Evolutionary conservation across 2,113 vertebrate species (phyloP), one percentile per base, ranked within the genome.

Genomic region (Thalassoma bifasciatum): DNA sequence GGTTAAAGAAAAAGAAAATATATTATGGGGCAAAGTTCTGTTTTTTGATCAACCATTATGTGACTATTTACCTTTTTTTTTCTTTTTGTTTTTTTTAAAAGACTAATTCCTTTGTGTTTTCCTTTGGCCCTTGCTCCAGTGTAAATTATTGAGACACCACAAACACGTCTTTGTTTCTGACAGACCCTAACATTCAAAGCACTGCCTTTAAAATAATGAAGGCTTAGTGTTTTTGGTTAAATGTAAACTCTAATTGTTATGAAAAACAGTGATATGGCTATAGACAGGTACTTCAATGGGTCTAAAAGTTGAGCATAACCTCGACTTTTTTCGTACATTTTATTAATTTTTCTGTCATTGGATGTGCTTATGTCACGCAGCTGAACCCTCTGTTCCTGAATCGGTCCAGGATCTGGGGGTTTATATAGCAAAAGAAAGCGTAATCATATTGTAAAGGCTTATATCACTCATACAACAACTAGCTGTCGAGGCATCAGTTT

Each of bases 191-290:
- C 64, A 89, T 88, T 88, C 87, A 67, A 90, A 86, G 83, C 87
- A 87, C 88, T 88, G 83, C 83, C 77, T 83, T 72, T 61, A 88
- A 85, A 82, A 75, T 92, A 92, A 93, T 89, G 85, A 88, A 81
- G 67, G 77, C 79, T 90, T 73, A 58, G 81, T 90, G 81, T 71
- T 87, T n/a, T 92, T 90, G 88, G 91, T 92, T 91, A 88, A 90
- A 88, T 3, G 23, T 75, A 30, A 30, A 30, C 3, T 30, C 6
- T 30, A 30, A 30, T 30, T 6, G 3, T 4, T 4, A 30, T 30
- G 30, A 30, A 30, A 30, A 30, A 4, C 87, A 91, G n/a, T n/a
- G n/a, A n/a, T n/a, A n/a, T 91, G 59, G 62, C 79, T 86, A 90
- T 91, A 64, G 87, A 93, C 91, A 88, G 75, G 80, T 89, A 83